Conservation (phyloP, 2,113 vertebrate genomes). For the Galeopterus variegatus region DNA sequence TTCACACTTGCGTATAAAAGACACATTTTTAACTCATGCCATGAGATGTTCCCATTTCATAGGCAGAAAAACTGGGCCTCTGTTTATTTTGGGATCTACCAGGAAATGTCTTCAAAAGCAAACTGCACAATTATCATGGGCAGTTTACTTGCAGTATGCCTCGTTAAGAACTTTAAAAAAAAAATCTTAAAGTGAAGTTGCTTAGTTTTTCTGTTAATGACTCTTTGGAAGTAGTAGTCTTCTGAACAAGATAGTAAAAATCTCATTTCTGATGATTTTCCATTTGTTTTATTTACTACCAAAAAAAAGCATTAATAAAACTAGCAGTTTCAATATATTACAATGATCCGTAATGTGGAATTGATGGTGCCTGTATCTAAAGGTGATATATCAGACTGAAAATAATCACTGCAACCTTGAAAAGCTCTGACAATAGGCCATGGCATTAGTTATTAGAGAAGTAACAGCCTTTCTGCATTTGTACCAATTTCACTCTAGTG, state of each 20-base stretch:
- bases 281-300: conserved; percentile 36
- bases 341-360: conserved; percentile 8
- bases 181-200: conserved; percentile 3
- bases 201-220: conserved; percentile 12
- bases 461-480: not conserved
- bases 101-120: not conserved
- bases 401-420: not conserved
- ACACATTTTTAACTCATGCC: not conserved
- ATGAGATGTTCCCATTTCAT: not conserved
- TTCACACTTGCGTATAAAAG: not conserved
- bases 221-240: not conserved
- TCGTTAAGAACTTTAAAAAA: not conserved
- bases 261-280: conserved; percentile 20
- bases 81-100: not conserved
- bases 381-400: not conserved
- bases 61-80: not conserved
- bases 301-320: not conserved
- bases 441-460: not conserved
- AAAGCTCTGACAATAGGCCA: not conserved
- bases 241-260: conserved; percentile 25
- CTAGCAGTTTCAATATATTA: not conserved
- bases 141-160: not conserved
- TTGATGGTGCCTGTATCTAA: not conserved
- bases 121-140: not conserved
- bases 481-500: not conserved